Percentiles rank a stretch among this genome's conserved stretches.
Conservation (phyloP, 92 coral and sea anemone species). For the Parazoanthus darwini region DNA sequence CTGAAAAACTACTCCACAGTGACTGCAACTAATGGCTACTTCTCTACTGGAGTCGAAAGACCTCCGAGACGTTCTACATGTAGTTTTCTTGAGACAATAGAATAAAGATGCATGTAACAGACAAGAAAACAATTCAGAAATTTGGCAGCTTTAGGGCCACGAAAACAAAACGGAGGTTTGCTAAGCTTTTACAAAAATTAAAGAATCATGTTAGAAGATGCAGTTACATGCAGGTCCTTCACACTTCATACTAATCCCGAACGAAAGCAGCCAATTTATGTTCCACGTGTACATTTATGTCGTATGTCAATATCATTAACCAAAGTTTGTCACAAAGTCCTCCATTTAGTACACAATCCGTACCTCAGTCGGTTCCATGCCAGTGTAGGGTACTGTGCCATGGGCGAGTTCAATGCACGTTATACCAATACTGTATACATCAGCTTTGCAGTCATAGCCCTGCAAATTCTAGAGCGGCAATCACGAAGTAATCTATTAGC, state of each 20-base stretch:
- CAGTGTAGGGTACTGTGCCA: constrained; percentile 83
- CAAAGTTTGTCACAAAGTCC: too few relatives aligned
- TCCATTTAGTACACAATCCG: background rate
- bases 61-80: too few relatives aligned
- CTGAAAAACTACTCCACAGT: background rate
- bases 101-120: too few relatives aligned
- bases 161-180: too few relatives aligned
- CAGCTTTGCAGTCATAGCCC: constrained; percentile 89
- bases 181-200: too few relatives aligned
- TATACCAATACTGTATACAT: constrained; percentile 95
- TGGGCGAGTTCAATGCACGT: constrained; percentile 91
- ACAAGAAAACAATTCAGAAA: too few relatives aligned
- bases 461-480: constrained; percentile 70
- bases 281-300: background rate
- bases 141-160: too few relatives aligned
- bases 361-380: constrained; percentile 89
- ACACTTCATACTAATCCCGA: background rate
- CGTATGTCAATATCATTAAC: too few relatives aligned
- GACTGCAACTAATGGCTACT: background rate
- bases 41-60: too few relatives aligned
- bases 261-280: background rate
- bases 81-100: too few relatives aligned
- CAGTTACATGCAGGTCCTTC: background rate
- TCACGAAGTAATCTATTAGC: background rate
- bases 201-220: background rate